phyloP scores from a whole-genome alignment of 2,113 vertebrate species.

The Camelus bactrianus region DNA sequence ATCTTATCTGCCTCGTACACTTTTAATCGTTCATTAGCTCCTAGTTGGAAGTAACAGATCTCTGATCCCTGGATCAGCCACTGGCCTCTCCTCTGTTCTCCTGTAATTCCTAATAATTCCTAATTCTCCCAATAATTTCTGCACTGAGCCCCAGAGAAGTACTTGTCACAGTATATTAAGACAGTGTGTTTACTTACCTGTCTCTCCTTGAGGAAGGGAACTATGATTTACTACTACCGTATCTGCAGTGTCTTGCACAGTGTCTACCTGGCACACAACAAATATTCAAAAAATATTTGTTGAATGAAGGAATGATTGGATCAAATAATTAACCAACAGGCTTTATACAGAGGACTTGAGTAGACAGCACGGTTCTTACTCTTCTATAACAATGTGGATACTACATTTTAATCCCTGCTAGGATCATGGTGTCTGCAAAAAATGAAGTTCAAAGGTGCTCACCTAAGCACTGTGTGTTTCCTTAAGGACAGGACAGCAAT shows the following conservation, averaged over 20 bases:
- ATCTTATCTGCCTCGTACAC: background rate
- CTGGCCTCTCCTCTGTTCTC: background rate
- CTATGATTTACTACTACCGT: background rate
- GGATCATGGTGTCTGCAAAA: background rate
- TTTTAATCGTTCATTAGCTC: background rate
- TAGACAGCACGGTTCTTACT: background rate
- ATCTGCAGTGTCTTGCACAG: background rate
- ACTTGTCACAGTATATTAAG: fast-evolving
- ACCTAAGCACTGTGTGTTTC: background rate
- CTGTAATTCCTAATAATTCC: too few relatives aligned
- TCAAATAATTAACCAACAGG: background rate
- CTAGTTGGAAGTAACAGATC: background rate
- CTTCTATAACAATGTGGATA: background rate
- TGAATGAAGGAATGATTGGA: background rate
- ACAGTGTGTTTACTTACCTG: background rate
- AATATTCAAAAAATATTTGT: background rate
- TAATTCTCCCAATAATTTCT: too few relatives aligned
- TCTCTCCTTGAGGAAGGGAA: background rate
- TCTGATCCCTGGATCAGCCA: background rate
- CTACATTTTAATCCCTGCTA: background rate
- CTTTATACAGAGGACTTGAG: background rate
- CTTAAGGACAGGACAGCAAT: background rate
- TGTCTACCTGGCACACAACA: background rate
- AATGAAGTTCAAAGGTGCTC: background rate
- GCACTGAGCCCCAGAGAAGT: background rate